phyloP scores from a whole-genome alignment of 2,888 invertebrate genomes.

The Emesis castigata region DNA sequence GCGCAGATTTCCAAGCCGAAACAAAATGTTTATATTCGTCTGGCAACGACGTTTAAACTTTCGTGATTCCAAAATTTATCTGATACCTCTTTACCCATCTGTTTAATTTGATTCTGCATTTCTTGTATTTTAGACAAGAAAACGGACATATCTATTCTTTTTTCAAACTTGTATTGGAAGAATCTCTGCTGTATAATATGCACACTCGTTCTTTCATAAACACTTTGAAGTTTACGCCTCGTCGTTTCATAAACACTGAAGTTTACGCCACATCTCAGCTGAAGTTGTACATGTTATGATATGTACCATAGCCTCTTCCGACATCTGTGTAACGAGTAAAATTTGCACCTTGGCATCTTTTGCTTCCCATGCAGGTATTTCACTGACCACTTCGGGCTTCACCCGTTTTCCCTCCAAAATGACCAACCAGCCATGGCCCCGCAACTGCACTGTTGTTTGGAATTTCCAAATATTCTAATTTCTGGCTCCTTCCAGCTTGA shows the following conservation, averaged over 20 bases:
- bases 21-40: no score
- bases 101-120: conserved; percentile 59
- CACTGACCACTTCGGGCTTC: neutral
- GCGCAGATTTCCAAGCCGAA: no score
- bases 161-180: conserved; percentile 68
- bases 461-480: no score
- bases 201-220: conserved; percentile 72
- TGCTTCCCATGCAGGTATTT: conserved; percentile 52
- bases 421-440: no score
- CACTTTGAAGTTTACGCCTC: conserved; percentile 67
- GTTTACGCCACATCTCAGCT: conserved; percentile 70
- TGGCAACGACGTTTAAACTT: no score
- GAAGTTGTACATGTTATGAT: conserved; percentile 66
- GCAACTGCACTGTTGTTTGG: no score
- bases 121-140: conserved; percentile 70
- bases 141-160: conserved; percentile 60
- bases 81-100: no score
- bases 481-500: no score
- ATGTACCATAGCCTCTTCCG: conserved; percentile 69
- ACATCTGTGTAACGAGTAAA: conserved; percentile 66
- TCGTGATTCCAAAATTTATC: no score
- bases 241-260: no score
- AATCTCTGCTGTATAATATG: conserved; percentile 73
- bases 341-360: conserved; percentile 68
- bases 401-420: no score